These are phyloP conservation scores for Micrasema minimum DNA, from an alignment of 1,140 invertebrate species.

Conservation along the genomic window DNA sequence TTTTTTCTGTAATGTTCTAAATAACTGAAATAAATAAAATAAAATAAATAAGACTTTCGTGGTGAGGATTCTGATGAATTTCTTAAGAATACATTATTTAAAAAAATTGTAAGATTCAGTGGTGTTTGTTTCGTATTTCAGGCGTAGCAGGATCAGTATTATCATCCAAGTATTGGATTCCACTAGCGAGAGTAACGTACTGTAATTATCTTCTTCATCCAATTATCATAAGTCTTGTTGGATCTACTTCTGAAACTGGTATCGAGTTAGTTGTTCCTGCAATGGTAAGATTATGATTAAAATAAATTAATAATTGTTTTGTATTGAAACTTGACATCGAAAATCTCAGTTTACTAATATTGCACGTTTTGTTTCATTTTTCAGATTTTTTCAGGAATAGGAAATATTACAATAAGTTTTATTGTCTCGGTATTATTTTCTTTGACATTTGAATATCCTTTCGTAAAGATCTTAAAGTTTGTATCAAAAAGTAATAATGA, in stretches of 20 bases:
- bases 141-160: slow-evolving; percentile 41
- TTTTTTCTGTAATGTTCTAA: no score
- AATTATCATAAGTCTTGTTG: slow-evolving; percentile 48
- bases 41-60: no score
- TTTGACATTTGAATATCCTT: background rate
- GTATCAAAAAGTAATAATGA: no score
- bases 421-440: background rate
- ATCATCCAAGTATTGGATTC: slow-evolving; percentile 61
- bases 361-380: background rate
- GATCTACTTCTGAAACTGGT: background rate
- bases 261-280: background rate
- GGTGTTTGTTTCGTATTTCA: slow-evolving; percentile 15
- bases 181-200: slow-evolving; percentile 65
- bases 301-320: no score
- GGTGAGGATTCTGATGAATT: no score
- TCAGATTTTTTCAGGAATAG: background rate
- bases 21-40: no score
- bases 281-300: background rate
- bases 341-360: background rate
- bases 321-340: no score
- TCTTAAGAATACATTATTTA: no score
- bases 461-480: no score
- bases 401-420: background rate
- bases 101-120: no score
- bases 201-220: slow-evolving; percentile 67